Evolutionary conservation across 2,888 invertebrate genomes (phyloP), one percentile per base, ranked within the genome.

Genomic region (Cryptus viduatorius): DNA sequence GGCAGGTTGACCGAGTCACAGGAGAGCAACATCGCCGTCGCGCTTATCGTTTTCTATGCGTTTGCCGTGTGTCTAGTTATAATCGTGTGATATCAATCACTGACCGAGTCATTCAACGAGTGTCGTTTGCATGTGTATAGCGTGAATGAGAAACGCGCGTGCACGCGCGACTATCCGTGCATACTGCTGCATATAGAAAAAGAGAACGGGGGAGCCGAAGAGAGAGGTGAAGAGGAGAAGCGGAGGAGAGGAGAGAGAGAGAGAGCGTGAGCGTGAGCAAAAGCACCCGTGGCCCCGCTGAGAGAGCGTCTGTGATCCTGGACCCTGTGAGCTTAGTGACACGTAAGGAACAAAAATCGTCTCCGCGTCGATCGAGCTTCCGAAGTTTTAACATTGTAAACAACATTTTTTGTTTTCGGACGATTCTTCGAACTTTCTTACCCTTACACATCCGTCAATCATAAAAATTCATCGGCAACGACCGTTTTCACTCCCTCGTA

Each of bases 271-370:
- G 75, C 61, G 75, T 59, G 65, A 77, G 69, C 48, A 86, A 71
- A 64, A 80, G 78, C 77, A 79, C 77, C 77, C 59, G 46, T 24
- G 50, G 79, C 56, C 56, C 61, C 79, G 69, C 53, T 75, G 67
- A 67, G 81, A 76, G 87, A 82, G 83, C 79, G 81, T 83, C 82
- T 69, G 83, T 75, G 78, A 82, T 82, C 84, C 84, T 76, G 84
- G 84, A 81, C 69, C 73, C 79, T 72, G 75, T 65, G 48, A 75
- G 77, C 71, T 72, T 44, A 79, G 79, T 78, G 75, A 82, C 79
- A 82, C 84, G 82, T 82, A 85, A 82, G 84, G 65, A 76, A 76
- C 68, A 65, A 48, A 64, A 56, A 14, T 50, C n/a, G 50, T 65
- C 37, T 53, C 80, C 77, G 81, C 83, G 69, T 79, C 78, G 61